Evolutionary conservation across 2,113 vertebrate species (phyloP).

Genomic region (Xerus inauris): DNA sequence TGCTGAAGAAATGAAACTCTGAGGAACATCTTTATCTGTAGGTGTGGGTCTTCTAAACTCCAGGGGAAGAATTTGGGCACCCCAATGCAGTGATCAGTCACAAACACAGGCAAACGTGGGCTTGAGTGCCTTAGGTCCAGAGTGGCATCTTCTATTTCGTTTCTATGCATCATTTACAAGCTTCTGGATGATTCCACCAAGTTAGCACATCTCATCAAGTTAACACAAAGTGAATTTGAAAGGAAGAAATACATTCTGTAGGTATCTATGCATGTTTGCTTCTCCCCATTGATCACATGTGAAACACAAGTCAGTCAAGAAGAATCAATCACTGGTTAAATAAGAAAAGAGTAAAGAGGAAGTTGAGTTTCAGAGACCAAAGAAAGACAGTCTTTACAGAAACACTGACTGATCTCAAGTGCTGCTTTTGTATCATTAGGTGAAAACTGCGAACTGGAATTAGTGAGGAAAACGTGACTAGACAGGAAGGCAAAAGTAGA

Average conservation of each 20-base stretch:
- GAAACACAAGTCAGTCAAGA: conserved; percentile 27
- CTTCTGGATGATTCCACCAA: not conserved
- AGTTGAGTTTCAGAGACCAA: not conserved
- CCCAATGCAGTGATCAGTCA: rapidly evolving
- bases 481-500: not conserved
- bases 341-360: not conserved
- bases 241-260: conserved; percentile 10
- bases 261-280: conserved; percentile 4
- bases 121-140: not conserved
- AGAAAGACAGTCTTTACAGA: not conserved
- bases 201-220: not conserved
- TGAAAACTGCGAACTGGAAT: not conserved
- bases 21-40: rapidly evolving
- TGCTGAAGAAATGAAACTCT: not conserved
- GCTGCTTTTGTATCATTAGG: not conserved
- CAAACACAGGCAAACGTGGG: not conserved
- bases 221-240: conserved; percentile 45
- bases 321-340: not conserved
- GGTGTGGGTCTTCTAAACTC: not conserved
- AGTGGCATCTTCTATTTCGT: conserved; percentile 10
- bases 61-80: rapidly evolving
- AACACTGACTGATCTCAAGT: not conserved
- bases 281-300: not conserved
- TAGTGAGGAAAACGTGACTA: not conserved
- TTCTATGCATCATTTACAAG: conserved; percentile 65